Conservation (phyloP, 2,888 invertebrate species). For the Microctonus aethiopoides region DNA sequence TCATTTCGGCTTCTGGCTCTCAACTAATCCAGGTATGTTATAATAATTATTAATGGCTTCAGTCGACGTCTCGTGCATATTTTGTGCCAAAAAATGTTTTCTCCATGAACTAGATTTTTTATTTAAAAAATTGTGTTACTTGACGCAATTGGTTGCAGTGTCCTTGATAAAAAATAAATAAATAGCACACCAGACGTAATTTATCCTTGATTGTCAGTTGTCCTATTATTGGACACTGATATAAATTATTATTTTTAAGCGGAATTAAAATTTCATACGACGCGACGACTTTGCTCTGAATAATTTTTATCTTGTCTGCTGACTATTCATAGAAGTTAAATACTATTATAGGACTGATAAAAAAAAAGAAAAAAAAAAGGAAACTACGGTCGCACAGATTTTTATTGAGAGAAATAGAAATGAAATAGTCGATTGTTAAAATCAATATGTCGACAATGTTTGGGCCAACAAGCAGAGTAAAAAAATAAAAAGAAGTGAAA, state of each 20-base stretch:
- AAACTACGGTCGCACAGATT: neutral
- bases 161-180: too few relatives aligned
- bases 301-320: neutral
- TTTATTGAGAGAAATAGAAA: neutral
- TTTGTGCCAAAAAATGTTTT: slow-evolving; percentile 39
- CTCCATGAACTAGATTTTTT: slow-evolving; percentile 41
- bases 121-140: too few relatives aligned
- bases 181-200: too few relatives aligned
- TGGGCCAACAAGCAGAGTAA: neutral
- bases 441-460: neutral
- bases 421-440: neutral
- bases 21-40: slow-evolving; percentile 23
- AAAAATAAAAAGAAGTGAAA: neutral
- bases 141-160: too few relatives aligned
- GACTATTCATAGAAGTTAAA: neutral
- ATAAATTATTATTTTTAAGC: neutral
- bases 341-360: neutral
- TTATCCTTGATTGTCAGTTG: neutral
- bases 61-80: slow-evolving; percentile 32
- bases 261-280: neutral
- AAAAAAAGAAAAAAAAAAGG: neutral
- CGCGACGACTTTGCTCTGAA: neutral
- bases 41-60: slow-evolving; percentile 40
- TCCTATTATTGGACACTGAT: neutral
- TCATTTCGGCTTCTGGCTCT: slow-evolving; percentile 38